Percentiles rank a stretch among this genome's conserved stretches.
Conservation (phyloP, 2,888 invertebrate species). For the Actias luna region DNA sequence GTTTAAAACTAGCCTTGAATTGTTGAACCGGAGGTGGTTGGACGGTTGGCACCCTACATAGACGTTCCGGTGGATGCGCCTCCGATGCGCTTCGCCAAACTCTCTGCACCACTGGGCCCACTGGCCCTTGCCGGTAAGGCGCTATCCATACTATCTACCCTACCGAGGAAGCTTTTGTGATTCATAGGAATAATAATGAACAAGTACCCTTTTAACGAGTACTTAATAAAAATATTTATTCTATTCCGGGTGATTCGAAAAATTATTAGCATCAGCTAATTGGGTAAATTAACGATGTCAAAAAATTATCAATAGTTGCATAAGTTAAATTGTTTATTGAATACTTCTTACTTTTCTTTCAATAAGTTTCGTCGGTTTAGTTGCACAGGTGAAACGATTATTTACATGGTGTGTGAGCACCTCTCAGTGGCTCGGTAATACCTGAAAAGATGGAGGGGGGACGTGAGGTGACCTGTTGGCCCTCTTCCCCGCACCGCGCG, state of each 20-base stretch:
- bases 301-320: neutral
- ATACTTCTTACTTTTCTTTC: neutral
- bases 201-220: neutral
- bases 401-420: slow-evolving; percentile 58
- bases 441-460: slow-evolving; percentile 44
- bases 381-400: slow-evolving; percentile 66
- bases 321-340: neutral
- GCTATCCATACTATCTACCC: slow-evolving; percentile 21
- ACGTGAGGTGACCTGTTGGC: slow-evolving; percentile 53
- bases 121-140: slow-evolving; percentile 41
- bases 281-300: neutral
- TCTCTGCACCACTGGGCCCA: slow-evolving; percentile 55
- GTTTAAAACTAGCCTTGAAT: slow-evolving; percentile 13
- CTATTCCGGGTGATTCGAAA: neutral
- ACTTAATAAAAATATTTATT: neutral
- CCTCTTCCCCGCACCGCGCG: slow-evolving; percentile 39
- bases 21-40: slow-evolving; percentile 31
- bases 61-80: slow-evolving; percentile 57
- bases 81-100: slow-evolving; percentile 53
- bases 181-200: neutral
- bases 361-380: slow-evolving; percentile 21
- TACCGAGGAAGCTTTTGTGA: neutral
- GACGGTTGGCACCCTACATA: slow-evolving; percentile 48
- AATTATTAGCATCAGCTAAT: neutral
- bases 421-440: slow-evolving; percentile 60